Base-by-base conservation (phyloP, 2,113 vertebrate genomes). In the Climacteris rufus region DNA sequence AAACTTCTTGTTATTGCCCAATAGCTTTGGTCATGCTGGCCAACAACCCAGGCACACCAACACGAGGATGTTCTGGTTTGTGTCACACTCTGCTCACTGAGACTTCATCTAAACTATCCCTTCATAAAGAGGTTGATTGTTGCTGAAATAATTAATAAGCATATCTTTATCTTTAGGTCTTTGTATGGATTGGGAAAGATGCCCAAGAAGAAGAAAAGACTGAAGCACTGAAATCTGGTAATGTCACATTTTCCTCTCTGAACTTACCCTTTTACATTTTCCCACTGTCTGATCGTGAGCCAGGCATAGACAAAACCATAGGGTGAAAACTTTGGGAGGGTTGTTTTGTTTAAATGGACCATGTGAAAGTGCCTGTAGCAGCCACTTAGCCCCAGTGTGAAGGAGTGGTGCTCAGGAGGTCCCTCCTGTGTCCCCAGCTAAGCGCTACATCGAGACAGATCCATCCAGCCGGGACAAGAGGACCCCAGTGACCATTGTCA, bases 151-250 rank as follows among this genome's bases (percentile, higher is more conserved):
- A 79, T 80, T 76, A 25, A 40, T 54, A 6, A 15, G 50, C 18
- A 28, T 66, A 42, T 95, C 76, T 95, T 87, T 53, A 64, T 74
- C 74, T 90, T 40, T 65, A 99, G 99, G 98, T 99, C 97, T 99
- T 99, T 92, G 98, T 99, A 83, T 99, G 99, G 99, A 98, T 99
- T 61, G 99, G 99, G 91, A 99, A 99, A 66, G 99, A 99, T 56
- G 99, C 99, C 56, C 98, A 98, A 13, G 99, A 99, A 74, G 99
- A 99, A 65, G 99, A 99, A 92, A 99, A 99, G 98, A 98, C 98
- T 0, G 99, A 99, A 90, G 98, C 99, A 3, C 74, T 98, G 97
- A 57, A 98, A 37, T 99, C 99, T 31, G 99, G 99, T 99, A 96
- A 98, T 3, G 40, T 90, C 89, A 44, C 33, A 7, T 79, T 76